Conservation (phyloP, 2,888 invertebrate genomes). For the Rhamphomyia laevipes region DNA sequence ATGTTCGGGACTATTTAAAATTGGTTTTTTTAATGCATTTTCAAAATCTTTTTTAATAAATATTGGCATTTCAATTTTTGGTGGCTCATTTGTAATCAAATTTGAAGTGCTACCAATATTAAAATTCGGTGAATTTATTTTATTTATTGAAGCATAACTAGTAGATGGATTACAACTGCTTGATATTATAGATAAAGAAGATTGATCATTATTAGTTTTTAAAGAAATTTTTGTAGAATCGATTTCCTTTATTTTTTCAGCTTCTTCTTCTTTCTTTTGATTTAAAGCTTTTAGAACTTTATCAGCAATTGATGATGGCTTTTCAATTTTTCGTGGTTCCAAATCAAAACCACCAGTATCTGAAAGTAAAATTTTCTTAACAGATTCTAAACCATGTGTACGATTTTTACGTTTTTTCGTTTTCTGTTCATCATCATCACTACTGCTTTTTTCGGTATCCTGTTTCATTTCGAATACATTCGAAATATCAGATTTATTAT, state of each 20-base stretch:
- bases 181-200: slow-evolving; percentile 8
- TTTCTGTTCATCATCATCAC: slow-evolving; percentile 21
- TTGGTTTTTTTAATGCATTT: slow-evolving; percentile 19
- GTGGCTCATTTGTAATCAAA: slow-evolving; percentile 23
- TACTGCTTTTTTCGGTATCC: slow-evolving; percentile 25
- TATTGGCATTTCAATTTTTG: slow-evolving; percentile 24
- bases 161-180: neutral
- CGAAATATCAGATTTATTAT: slow-evolving; percentile 14
- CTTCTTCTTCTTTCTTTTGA: slow-evolving; percentile 43
- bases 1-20: slow-evolving; percentile 30
- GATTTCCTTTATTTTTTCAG: slow-evolving; percentile 38
- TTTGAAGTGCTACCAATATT: neutral
- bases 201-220: neutral
- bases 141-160: too few relatives aligned
- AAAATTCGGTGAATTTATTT: neutral
- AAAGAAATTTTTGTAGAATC: slow-evolving; percentile 18
- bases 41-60: slow-evolving; percentile 20
- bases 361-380: slow-evolving; percentile 29
- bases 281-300: slow-evolving; percentile 47
- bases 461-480: slow-evolving; percentile 32
- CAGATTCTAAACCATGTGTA: slow-evolving; percentile 29
- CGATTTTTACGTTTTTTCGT: slow-evolving; percentile 25
- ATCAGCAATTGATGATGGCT: slow-evolving; percentile 48
- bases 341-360: slow-evolving; percentile 30
- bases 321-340: slow-evolving; percentile 32